Percentiles rank a stretch among this genome's conserved stretches.
phyloP scores from a whole-genome alignment of 2,888 invertebrate genomes.

The Limnephilus auricula region DNA sequence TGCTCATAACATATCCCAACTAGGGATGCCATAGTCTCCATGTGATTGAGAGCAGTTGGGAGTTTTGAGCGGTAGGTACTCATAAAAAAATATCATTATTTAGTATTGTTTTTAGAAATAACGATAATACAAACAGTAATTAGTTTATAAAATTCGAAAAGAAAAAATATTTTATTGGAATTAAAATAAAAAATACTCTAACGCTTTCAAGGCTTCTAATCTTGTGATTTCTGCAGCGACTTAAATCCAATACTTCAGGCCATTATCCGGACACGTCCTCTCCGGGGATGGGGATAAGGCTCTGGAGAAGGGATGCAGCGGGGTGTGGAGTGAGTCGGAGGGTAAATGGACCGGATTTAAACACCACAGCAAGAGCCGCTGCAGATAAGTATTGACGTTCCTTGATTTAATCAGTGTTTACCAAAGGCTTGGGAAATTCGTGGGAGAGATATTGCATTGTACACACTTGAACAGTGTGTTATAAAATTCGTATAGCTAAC shows the following conservation, averaged over 20 bases:
- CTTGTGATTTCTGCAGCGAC: not conserved
- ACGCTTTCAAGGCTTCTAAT: not conserved
- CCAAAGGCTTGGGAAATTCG: not conserved
- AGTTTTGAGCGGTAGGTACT: too few species aligned
- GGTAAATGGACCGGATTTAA: conserved; percentile 47
- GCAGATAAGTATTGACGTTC: conserved; percentile 16
- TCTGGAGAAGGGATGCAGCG: not conserved
- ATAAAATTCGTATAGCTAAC: too few species aligned
- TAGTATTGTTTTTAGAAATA: too few species aligned
- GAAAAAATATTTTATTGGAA: too few species aligned
- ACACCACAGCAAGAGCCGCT: conserved; percentile 1
- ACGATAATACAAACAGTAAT: too few species aligned
- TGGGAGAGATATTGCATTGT: not conserved
- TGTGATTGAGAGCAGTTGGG: too few species aligned
- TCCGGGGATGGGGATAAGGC: not conserved
- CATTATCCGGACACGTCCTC: conserved; percentile 2
- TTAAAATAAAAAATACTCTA: too few species aligned
- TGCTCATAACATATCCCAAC: too few species aligned
- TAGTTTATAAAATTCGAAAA: too few species aligned
- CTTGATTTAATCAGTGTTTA: not conserved
- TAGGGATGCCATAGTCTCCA: too few species aligned
- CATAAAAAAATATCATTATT: too few species aligned
- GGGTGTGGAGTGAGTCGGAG: not conserved
- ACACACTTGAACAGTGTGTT: too few species aligned
- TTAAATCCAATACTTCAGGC: conserved; percentile 12